A percentile compares a stretch with the other conserved stretches of the same genome.
Evolutionary conservation across 2,888 invertebrate genomes (phyloP).

Genomic region (Sinopyrophorus schimmeli): DNA sequence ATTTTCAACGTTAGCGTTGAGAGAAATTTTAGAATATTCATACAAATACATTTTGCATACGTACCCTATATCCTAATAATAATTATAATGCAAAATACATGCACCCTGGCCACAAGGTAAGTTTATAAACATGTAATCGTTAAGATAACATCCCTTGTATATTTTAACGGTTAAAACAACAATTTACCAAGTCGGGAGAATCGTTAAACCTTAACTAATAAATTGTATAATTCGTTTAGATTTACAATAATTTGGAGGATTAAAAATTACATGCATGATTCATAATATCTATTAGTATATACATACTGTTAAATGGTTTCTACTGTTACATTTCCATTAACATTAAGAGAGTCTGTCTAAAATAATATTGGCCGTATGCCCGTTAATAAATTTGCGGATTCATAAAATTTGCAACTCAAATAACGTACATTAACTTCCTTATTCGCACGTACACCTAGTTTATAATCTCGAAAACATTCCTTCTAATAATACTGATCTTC

Average conservation of each 20-base stretch:
- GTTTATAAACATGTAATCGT: constrained; percentile 21
- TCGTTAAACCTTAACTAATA: not conserved
- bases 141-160: constrained; percentile 25
- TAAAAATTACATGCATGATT: not conserved
- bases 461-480: too few relatives aligned
- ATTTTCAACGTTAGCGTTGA: not conserved
- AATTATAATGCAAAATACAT: constrained; percentile 21
- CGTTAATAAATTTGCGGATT: constrained; percentile 25
- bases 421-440: constrained; percentile 37
- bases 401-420: constrained; percentile 38
- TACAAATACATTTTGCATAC: constrained; percentile 18
- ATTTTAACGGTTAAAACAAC: constrained; percentile 22
- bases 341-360: constrained; percentile 19
- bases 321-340: constrained; percentile 14
- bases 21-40: constrained; percentile 22
- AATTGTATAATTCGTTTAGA: not conserved
- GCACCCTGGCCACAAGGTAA: constrained; percentile 9
- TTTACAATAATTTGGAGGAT: not conserved
- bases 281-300: constrained; percentile 8
- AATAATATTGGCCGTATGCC: constrained; percentile 26
- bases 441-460: constrained; percentile 35
- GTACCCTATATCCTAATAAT: constrained; percentile 5
- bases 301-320: constrained; percentile 6
- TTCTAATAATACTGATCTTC: too few relatives aligned
- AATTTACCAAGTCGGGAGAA: constrained; percentile 6